These are phyloP conservation scores for Meleagris gallopavo DNA, from an alignment of 2,113 vertebrate genomes.

Conservation along the genomic window DNA sequence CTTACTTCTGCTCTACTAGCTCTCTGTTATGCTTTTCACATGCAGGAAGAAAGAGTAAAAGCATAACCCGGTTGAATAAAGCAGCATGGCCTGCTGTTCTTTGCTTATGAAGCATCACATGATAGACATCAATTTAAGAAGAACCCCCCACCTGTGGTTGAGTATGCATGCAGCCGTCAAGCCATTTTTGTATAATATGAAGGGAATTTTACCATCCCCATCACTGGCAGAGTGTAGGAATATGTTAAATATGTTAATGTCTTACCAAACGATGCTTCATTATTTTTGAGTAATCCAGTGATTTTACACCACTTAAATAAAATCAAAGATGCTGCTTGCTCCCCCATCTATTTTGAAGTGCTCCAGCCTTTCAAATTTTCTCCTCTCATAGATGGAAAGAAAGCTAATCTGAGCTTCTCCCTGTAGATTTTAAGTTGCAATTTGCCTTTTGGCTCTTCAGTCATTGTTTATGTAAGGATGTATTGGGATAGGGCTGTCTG, in stretches of 20 bases:
- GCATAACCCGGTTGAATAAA: constrained; percentile 79
- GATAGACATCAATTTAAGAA: constrained; percentile 67
- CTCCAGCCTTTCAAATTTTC: background rate
- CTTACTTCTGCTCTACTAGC: constrained; percentile 92
- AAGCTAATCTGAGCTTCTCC: background rate
- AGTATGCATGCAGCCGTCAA: constrained; percentile 38
- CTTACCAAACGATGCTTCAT: background rate
- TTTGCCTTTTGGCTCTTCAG: constrained; percentile 43
- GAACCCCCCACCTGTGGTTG: constrained; percentile 54
- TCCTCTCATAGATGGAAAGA: background rate
- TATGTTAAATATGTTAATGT: constrained; percentile 30
- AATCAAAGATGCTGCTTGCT: constrained; percentile 21
- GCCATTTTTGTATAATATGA: background rate
- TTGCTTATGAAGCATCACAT: constrained; percentile 76
- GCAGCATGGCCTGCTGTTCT: constrained; percentile 77
- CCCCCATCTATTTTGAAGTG: background rate
- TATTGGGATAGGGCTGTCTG: constrained; percentile 48
- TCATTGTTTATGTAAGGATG: background rate
- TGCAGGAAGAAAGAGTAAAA: constrained; percentile 82
- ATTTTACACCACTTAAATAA: background rate
- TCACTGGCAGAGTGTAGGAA: background rate
- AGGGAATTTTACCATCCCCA: background rate
- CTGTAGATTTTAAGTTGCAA: constrained; percentile 3
- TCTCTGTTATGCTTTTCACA: constrained; percentile 89
- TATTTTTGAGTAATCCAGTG: constrained; percentile 14